Conservation (phyloP, 1,140 invertebrate species). For the Pseudachorutes palmiensis region DNA sequence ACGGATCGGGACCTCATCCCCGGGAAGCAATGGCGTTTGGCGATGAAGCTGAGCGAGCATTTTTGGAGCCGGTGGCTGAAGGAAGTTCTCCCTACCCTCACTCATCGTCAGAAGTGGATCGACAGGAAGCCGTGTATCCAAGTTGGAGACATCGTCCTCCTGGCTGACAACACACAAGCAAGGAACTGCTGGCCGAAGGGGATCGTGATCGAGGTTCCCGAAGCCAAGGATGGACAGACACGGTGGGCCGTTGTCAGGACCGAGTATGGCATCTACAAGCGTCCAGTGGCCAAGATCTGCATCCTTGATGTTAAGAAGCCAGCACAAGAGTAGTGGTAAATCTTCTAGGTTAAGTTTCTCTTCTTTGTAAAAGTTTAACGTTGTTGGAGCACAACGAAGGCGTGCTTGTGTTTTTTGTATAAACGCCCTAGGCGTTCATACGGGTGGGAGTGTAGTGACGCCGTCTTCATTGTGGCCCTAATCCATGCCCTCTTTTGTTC, state of each 20-base stretch:
- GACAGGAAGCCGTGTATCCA: neutral
- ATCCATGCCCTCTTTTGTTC: no score
- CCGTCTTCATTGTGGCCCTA: no score
- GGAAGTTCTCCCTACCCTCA: neutral
- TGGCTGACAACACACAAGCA: conserved; percentile 14
- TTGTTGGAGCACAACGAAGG: no score
- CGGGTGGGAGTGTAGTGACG: no score
- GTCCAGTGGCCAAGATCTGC: conserved; percentile 17
- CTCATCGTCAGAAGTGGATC: conserved; percentile 13
- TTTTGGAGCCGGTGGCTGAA: conserved; percentile 11
- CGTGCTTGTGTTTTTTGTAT: no score
- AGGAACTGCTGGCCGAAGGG: conserved; percentile 11
- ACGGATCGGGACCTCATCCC: neutral
- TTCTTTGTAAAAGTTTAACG: no score
- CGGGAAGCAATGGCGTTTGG: conserved; percentile 4
- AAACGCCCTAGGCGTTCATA: no score
- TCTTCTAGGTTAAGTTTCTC: no score
- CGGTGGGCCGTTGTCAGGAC: conserved; percentile 13
- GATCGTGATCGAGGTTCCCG: neutral
- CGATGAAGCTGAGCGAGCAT: neutral
- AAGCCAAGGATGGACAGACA: conserved; percentile 13
- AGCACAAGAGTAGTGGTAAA: no score
- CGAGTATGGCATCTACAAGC: neutral
- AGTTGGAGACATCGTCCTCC: conserved; percentile 20
- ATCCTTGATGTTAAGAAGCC: conserved; percentile 17